Base-by-base conservation (phyloP, 2,888 invertebrate genomes). In the Meganola albula region DNA sequence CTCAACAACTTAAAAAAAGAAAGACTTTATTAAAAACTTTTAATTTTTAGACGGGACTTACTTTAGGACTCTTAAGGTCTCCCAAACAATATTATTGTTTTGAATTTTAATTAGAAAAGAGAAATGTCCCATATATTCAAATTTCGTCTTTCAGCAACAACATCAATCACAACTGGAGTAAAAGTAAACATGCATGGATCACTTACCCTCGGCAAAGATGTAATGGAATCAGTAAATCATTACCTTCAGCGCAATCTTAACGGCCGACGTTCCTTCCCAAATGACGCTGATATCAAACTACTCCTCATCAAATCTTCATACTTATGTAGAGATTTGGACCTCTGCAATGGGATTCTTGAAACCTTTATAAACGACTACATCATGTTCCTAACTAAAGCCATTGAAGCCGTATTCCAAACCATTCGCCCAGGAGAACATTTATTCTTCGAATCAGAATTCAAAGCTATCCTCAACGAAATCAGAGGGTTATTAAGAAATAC, bases 111-210 rank as follows among this genome's bases (percentile, higher is more conserved):
- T n/a, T n/a, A n/a, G n/a, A n/a, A n/a, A n/a, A n/a, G n/a, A n/a
- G n/a, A n/a, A n/a, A n/a, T n/a, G n/a, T n/a, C n/a, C n/a, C n/a
- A n/a, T n/a, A n/a, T n/a, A 21, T 7, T 9, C 8, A n/a, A 7
- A 4, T 1, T 21, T 26, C 32, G 23, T 10, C 32, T 66, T 68
- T 8, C 58, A 75, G 74, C 43, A 9, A 2, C 57, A 29, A 11
- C 46, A 34, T 37, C 37, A 10, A n/a, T 41, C 2, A 41, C 49
- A 7, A 29, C 40, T 18, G 58, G 64, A 2, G 59, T 83, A 6
- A 74, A 71, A 58, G 66, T 82, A 1, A 68, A 76, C 33, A 58
- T 83, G 58, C 64, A 71, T 29, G 83, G 80, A 1, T 61, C 67
- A 1, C 21, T 83, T 1, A 71, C 53, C 11, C 44, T 83, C 1